Evolutionary conservation across 2,888 invertebrate species (phyloP).

Genomic region (Celastrina argiolus): DNA sequence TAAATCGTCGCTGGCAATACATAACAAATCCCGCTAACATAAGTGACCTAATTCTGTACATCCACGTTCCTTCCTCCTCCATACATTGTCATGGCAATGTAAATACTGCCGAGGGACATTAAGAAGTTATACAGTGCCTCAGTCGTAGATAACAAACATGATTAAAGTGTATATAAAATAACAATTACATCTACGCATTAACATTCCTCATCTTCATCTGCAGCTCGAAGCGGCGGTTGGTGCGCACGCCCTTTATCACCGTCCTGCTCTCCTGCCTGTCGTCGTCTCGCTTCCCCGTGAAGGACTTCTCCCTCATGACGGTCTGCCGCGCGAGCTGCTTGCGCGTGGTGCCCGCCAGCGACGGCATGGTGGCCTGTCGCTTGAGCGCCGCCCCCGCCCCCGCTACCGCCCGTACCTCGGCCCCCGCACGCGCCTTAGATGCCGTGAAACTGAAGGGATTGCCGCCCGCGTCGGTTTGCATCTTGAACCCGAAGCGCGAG

Average conservation of each 20-base stretch:
- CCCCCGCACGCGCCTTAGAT: constrained; percentile 33
- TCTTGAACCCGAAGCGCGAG: constrained; percentile 71
- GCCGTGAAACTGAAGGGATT: constrained; percentile 58
- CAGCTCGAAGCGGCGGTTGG: constrained; percentile 84
- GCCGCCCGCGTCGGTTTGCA: constrained; percentile 49
- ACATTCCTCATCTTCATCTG: constrained; percentile 82
- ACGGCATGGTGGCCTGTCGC: constrained; percentile 43
- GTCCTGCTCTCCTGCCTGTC: constrained; percentile 63
- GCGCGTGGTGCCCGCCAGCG: constrained; percentile 48
- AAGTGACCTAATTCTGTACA: background rate
- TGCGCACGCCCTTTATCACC: constrained; percentile 81
- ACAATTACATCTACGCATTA: constrained; percentile 23
- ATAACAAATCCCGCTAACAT: background rate
- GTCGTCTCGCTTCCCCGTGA: constrained; percentile 48
- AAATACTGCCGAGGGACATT: background rate
- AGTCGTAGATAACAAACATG: background rate
- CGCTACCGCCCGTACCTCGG: background rate
- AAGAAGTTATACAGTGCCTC: background rate
- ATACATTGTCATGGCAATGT: background rate
- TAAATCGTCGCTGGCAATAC: background rate
- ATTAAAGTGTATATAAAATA: background rate
- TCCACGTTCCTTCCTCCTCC: background rate
- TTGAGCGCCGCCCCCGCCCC: constrained; percentile 32
- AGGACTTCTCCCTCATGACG: constrained; percentile 60
- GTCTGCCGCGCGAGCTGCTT: constrained; percentile 52